phyloP scores from a whole-genome alignment of 2,797 vertebrate genomes.

The Mormyrus proboscirostris region DNA sequence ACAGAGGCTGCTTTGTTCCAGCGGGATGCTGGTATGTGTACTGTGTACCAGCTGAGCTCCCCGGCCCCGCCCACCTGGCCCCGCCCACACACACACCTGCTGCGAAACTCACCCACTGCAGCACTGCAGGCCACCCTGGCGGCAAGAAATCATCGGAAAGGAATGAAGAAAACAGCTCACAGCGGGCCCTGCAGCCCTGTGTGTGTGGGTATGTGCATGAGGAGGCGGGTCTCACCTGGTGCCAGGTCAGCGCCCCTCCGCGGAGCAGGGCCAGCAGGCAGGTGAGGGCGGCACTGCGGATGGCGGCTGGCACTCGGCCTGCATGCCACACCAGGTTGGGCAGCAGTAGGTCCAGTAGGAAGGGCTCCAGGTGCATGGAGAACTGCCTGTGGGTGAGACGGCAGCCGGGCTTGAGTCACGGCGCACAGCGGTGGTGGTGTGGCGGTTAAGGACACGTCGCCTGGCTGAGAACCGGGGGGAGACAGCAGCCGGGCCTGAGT shows the following conservation, averaged over 20 bases:
- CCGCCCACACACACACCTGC: slow-evolving; percentile 48
- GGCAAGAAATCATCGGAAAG: neutral
- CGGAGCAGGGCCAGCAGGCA: slow-evolving; percentile 82
- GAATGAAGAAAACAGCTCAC: slow-evolving; percentile 6
- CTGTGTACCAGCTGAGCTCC: slow-evolving; percentile 17
- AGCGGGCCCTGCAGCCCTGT: neutral
- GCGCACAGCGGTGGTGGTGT: no score
- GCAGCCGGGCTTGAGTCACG: neutral
- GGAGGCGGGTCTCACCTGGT: slow-evolving; percentile 63
- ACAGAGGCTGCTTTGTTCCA: slow-evolving; percentile 52
- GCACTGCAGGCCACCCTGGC: neutral
- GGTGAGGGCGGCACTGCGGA: slow-evolving; percentile 78
- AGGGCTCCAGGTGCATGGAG: slow-evolving; percentile 60
- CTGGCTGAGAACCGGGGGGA: no score
- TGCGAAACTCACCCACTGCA: slow-evolving; percentile 30
- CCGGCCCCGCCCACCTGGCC: neutral
- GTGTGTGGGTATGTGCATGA: neutral
- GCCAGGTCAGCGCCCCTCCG: slow-evolving; percentile 60
- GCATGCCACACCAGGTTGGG: slow-evolving; percentile 88
- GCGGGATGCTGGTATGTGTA: slow-evolving; percentile 53
- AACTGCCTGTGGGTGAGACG: slow-evolving; percentile 63
- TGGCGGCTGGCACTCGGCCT: slow-evolving; percentile 77
- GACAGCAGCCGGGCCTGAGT: neutral
- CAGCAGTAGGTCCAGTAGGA: slow-evolving; percentile 73
- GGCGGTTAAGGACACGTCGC: no score